Evolutionary conservation across 2,113 vertebrate genomes (phyloP).

Genomic region (Eulacestoma nigropectus): DNA sequence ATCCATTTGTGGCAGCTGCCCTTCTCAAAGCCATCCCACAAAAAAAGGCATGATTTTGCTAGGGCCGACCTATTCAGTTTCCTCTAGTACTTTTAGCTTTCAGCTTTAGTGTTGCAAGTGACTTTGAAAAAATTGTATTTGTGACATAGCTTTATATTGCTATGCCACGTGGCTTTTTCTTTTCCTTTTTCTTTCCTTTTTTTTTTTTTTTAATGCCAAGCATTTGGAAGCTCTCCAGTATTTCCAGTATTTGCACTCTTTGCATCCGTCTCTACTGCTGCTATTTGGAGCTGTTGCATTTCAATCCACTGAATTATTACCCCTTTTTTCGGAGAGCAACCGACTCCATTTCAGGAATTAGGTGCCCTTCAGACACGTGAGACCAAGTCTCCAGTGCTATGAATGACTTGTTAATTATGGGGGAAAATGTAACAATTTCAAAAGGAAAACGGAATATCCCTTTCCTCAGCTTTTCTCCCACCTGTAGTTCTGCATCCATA

Average conservation of each 20-base stretch:
- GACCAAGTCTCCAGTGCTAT: not conserved
- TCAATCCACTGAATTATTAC: not conserved
- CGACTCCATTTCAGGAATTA: not conserved
- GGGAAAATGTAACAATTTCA: not conserved
- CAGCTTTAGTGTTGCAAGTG: not conserved
- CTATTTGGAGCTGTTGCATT: not conserved
- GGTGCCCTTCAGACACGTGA: not conserved
- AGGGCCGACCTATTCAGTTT: not conserved
- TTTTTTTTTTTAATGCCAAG: not conserved
- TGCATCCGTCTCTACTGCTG: not conserved
- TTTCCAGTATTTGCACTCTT: not conserved
- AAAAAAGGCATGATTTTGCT: not conserved
- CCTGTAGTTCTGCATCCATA: not conserved
- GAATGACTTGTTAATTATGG: not conserved
- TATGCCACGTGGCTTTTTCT: not conserved
- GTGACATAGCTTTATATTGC: not conserved
- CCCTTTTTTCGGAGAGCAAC: not conserved
- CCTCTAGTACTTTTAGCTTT: not conserved
- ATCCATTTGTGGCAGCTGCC: not conserved
- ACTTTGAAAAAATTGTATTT: not conserved
- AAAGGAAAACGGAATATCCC: not conserved
- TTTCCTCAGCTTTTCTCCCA: not conserved
- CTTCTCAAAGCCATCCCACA: not conserved
- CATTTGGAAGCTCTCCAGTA: slow-evolving; percentile 22
- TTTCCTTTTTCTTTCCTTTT: not conserved